Evolutionary conservation across 2,113 vertebrate genomes (phyloP), one percentile per base, ranked within the genome.

Genomic region (Vidua macroura): DNA sequence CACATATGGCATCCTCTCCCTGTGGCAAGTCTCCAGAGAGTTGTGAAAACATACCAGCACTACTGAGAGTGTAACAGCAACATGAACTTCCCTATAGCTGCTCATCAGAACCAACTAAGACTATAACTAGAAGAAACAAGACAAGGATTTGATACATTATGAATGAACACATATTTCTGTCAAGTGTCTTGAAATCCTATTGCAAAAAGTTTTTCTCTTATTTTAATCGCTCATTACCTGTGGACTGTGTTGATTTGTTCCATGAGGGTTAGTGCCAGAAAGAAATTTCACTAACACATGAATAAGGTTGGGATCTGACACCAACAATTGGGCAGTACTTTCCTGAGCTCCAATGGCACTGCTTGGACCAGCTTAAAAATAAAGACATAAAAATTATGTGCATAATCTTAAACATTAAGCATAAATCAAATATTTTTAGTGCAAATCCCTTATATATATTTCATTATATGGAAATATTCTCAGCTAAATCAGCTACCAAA

Each of bases 201-300:
- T 20, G 48, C 2, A 4, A 78, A 44, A 35, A 19, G 9, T 37
- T 92, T 41, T 49, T 44, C 23, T 76, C 27, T 66, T 62, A 49
- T 43, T 85, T 64, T 56, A 76, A 82, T 63, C 90, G 55, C 22
- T 81, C 68, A 5, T 95, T 98, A 99, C 98, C 98, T 99, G 99
- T 58, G 99, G 98, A 98, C 99, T 99, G 96, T 99, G 99, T 94
- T 99, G 99, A 97, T 98, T 99, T 58, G 98, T 99, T 89, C 99
- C 99, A 75, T 99, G 99, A 96, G 98, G 98, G 97, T 98, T 99
- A 93, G 98, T 98, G 76, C 99, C 99, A 6, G 99, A 99, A 95
- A 99, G 98, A 97, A 99, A 99, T 96, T 99, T 99, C 91, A 99
- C 99, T 93, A 99, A 97, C 44, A 99, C 99, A 44, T 99, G 99